Evolutionary conservation across 2,888 invertebrate genomes (phyloP), one percentile per base, ranked within the genome.

Genomic region (Corythucha ciliata): DNA sequence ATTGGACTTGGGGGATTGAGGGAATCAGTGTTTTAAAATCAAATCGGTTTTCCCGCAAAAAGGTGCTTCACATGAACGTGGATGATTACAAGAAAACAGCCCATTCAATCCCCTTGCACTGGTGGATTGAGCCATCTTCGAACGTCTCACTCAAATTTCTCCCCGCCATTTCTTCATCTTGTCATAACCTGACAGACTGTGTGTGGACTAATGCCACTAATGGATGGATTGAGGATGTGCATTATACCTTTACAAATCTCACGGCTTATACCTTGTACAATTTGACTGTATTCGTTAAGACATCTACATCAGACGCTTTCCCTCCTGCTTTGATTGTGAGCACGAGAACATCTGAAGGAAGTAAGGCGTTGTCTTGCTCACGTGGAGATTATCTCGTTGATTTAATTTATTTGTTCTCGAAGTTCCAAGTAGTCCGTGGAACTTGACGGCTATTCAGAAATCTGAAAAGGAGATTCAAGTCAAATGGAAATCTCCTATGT

Each of bases 211-310:
- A 57, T 47, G 27, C 29, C 20, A 46, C 57, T 7, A 26, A 21
- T 39, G 3, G 33, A 8, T 87, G 85, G 85, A 78, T 74, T 3
- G 72, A 74, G 22, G 74, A 75, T 4, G 74, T 72, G 22, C 72
- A 70, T 50, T 75, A 70, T 64, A 74, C 73, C 36, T 86, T 88
- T 62, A 73, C 70, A 0, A 67, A 75, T 47, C 69, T 89, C 40
- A 71, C 75, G 55, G 79, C 88, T 0, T 83, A 71, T 62, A 85
- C 85, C 0, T 70, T 72, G n/a, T 89, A 89, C 64, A 85, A 85
- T 59, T 73, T 87, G 54, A 87, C 86, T 0, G 80, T 88, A 45
- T 86, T 80, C 66, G 81, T 84, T 0, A 71, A 76, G 48, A 71
- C 74, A 56, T 74, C 75, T 58, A 74, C 74, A 0, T 74, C 74